phyloP scores from a whole-genome alignment of 2,797 vertebrate genomes.

The Peromyscus aztecus region DNA sequence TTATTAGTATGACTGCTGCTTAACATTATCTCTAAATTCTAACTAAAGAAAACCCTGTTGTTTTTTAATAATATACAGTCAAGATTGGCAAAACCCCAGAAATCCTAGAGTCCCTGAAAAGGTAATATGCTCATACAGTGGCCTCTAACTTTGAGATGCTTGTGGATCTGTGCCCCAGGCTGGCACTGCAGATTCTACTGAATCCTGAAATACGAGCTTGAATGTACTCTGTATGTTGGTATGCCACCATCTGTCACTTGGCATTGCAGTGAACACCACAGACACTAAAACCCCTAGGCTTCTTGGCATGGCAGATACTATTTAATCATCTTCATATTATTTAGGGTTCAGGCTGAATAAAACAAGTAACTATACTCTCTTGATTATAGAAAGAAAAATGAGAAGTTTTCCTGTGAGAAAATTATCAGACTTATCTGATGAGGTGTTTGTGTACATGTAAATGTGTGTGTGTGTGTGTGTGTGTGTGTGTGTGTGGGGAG shows the following conservation, averaged over 20 bases:
- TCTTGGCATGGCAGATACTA: slow-evolving; percentile 13
- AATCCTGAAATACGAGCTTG: neutral
- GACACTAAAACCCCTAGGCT: slow-evolving; percentile 24
- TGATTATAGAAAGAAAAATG: slow-evolving; percentile 31
- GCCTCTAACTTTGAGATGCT: neutral
- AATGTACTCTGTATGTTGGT: neutral
- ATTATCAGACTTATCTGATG: neutral
- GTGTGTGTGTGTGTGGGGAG: too few relatives aligned
- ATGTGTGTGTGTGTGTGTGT: neutral
- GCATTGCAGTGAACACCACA: neutral
- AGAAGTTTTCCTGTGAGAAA: slow-evolving; percentile 36
- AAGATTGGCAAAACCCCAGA: slow-evolving; percentile 13
- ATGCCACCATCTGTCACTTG: slow-evolving; percentile 71
- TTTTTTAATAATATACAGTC: neutral
- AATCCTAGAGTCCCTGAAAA: slow-evolving; percentile 8
- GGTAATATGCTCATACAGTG: neutral
- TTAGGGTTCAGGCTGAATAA: neutral
- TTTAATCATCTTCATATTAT: slow-evolving; percentile 9
- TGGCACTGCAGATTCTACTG: neutral
- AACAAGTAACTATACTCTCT: neutral
- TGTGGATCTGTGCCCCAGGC: neutral
- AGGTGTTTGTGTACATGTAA: neutral
- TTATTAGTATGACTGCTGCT: neutral
- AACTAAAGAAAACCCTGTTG: slow-evolving; percentile 11
- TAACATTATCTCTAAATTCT: slow-evolving; percentile 31